These are phyloP conservation scores for Poecilus cupreus DNA, from an alignment of 2,888 invertebrate genomes.

Conservation along the genomic window DNA sequence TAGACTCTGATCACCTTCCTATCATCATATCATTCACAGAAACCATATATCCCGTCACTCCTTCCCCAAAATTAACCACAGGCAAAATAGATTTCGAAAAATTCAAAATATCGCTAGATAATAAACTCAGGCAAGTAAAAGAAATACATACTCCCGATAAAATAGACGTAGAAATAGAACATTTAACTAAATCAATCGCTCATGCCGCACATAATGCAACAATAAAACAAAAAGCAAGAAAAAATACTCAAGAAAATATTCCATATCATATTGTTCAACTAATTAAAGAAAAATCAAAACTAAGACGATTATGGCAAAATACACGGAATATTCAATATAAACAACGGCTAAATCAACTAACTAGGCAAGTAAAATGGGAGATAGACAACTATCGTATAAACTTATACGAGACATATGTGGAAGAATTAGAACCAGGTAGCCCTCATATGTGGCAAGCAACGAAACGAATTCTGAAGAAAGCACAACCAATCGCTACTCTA, in stretches of 20 bases:
- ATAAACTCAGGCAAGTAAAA: not conserved
- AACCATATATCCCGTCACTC: slow-evolving; percentile 10
- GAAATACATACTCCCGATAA: not conserved
- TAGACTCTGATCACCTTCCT: slow-evolving; percentile 53
- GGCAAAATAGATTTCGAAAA: not conserved
- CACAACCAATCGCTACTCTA: not conserved
- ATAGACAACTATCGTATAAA: not conserved
- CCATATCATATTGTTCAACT: not conserved
- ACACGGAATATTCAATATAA: not conserved
- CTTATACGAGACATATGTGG: not conserved
- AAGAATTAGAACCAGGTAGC: too few relatives aligned
- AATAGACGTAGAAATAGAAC: not conserved
- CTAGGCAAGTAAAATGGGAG: slow-evolving; percentile 8
- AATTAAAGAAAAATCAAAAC: slow-evolving; percentile 11
- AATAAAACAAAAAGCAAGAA: not conserved
- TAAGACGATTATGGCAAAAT: slow-evolving; percentile 1
- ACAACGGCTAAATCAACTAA: slow-evolving; percentile 8
- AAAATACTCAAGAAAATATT: not conserved
- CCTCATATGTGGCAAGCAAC: too few relatives aligned
- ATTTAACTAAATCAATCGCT: not conserved
- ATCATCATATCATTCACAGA: slow-evolving; percentile 37
- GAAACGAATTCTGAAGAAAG: too few relatives aligned
- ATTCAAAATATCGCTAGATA: not conserved
- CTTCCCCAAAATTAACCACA: slow-evolving; percentile 1
- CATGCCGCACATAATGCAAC: not conserved